phyloP scores from a whole-genome alignment of 2,113 vertebrate species.

The Ardeotis arabs region DNA sequence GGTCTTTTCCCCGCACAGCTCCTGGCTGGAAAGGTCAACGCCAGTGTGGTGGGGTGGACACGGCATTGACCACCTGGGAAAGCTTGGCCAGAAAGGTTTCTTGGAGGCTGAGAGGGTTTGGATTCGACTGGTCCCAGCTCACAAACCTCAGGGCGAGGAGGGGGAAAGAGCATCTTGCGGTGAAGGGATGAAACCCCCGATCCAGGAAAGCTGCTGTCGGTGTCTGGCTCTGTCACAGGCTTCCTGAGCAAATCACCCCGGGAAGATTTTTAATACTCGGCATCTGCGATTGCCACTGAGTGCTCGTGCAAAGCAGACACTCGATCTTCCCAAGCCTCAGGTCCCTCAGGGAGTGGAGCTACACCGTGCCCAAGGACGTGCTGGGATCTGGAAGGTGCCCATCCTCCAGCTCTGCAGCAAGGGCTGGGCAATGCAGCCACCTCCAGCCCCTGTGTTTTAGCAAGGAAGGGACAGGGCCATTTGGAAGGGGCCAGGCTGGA shows the following conservation, averaged over 20 bases:
- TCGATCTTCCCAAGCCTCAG: background rate
- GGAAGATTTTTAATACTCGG: background rate
- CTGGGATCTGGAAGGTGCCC: background rate
- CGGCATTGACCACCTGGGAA: background rate
- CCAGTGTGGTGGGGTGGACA: background rate
- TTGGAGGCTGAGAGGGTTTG: background rate
- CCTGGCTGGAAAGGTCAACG: background rate
- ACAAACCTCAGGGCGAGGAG: background rate
- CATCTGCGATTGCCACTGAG: background rate
- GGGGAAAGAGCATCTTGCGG: background rate
- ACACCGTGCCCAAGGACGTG: accelerated
- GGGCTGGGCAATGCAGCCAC: background rate
- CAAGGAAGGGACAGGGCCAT: background rate
- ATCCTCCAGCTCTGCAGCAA: background rate
- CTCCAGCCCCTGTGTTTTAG: background rate
- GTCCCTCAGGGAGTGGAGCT: background rate
- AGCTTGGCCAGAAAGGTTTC: background rate
- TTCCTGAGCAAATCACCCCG: background rate
- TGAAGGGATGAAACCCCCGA: background rate
- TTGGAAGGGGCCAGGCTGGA: background rate
- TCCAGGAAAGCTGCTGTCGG: background rate
- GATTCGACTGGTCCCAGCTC: background rate
- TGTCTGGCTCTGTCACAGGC: background rate
- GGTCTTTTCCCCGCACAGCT: background rate
- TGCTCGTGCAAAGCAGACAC: background rate